phyloP scores from a whole-genome alignment of 2,888 invertebrate species.

The Drosophila meridiana region DNA sequence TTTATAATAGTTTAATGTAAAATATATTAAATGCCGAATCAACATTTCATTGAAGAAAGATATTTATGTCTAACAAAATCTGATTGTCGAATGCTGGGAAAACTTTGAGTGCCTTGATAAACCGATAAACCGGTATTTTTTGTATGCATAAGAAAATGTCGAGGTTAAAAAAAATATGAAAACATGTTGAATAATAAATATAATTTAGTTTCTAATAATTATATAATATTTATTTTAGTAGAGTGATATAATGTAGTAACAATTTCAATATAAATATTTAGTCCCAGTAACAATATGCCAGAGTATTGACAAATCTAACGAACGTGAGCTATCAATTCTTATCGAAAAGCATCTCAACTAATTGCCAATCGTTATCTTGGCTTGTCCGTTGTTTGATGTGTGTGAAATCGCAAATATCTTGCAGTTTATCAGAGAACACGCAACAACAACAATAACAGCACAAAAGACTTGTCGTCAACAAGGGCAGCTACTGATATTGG shows the following conservation, averaged over 20 bases:
- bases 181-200: neutral
- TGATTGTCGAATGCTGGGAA: neutral
- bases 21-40: neutral
- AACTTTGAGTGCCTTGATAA: neutral
- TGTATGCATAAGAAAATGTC: neutral
- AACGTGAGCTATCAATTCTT: conserved; percentile 51
- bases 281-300: conserved; percentile 1
- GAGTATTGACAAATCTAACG: conserved; percentile 11
- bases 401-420: conserved; percentile 51
- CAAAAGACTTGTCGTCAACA: conserved; percentile 28
- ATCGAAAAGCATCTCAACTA: conserved; percentile 33
- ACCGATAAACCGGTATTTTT: conserved; percentile 3
- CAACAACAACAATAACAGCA: conserved; percentile 27
- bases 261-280: neutral
- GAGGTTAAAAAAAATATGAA: neutral
- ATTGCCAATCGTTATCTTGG: conserved; percentile 36
- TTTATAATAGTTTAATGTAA: neutral
- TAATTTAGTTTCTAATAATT: neutral
- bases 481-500: conserved; percentile 23
- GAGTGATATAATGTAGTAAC: neutral
- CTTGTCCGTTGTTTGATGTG: conserved; percentile 17
- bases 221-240: no score
- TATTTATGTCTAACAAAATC: neutral
- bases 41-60: neutral
- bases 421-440: conserved; percentile 41